phyloP scores from a whole-genome alignment of 92 coral and sea anemone genomes.

The Epizoanthus stellaris region DNA sequence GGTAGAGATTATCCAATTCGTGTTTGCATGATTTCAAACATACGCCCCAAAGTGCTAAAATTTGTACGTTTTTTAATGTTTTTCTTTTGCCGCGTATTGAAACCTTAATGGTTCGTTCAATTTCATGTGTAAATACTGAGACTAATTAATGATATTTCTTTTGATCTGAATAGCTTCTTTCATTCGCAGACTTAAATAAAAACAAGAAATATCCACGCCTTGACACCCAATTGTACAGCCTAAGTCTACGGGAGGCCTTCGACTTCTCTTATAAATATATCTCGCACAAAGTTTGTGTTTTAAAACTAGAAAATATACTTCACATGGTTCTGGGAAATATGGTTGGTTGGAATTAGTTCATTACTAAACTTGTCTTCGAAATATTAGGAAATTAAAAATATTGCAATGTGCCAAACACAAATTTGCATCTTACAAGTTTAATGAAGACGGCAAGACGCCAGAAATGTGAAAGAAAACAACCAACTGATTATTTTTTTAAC shows the following conservation, averaged over 20 bases:
- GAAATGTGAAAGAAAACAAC: conserved; percentile 12
- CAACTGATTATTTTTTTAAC: not conserved
- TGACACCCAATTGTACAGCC: not conserved
- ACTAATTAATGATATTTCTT: conserved; percentile 37
- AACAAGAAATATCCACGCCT: conserved; percentile 27
- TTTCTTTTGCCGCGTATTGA: not conserved
- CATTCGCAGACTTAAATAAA: not conserved
- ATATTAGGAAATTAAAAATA: conserved; percentile 36
- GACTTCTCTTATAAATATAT: not conserved
- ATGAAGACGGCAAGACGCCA: conserved; percentile 27
- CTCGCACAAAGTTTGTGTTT: not conserved
- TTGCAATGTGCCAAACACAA: conserved; percentile 30
- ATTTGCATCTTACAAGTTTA: conserved; percentile 29
- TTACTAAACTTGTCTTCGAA: conserved; percentile 2
- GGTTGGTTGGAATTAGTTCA: conserved; percentile 6
- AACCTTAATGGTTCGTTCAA: conserved; percentile 27
- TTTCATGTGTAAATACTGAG: conserved; percentile 35
- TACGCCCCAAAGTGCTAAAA: not conserved
- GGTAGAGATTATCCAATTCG: not conserved
- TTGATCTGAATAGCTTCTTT: conserved; percentile 22
- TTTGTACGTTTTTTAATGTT: not conserved
- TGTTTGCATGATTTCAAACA: not conserved
- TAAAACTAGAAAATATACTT: too few relatives aligned
- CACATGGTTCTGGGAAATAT: not conserved
- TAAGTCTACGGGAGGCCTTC: not conserved